Percentiles rank a stretch among this genome's conserved stretches.
Evolutionary conservation across 2,113 vertebrate species (phyloP).

Genomic region (Talpa occidentalis): DNA sequence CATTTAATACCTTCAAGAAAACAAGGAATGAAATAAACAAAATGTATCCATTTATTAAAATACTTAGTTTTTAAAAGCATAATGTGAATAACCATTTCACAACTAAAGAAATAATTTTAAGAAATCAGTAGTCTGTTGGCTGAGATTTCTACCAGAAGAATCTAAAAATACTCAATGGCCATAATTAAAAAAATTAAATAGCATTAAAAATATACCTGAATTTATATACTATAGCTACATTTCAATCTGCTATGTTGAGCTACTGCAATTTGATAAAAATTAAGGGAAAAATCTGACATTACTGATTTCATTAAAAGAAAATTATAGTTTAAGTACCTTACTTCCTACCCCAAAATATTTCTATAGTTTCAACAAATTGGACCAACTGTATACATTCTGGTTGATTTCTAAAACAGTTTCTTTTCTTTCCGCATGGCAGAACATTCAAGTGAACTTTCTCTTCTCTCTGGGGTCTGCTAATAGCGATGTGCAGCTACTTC

Average conservation of each 20-base stretch:
- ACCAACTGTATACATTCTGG: not conserved
- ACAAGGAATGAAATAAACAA: not conserved
- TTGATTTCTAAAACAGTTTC: not conserved
- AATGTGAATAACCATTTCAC: not conserved
- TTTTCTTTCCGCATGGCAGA: not conserved
- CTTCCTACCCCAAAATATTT: not conserved
- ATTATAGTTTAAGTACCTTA: not conserved
- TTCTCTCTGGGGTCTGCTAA: not conserved
- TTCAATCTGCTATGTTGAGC: conserved; percentile 31
- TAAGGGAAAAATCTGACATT: not conserved
- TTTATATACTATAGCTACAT: not conserved
- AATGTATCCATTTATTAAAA: conserved; percentile 35
- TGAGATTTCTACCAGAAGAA: not conserved
- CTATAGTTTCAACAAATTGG: not conserved
- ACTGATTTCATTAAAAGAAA: conserved; percentile 22
- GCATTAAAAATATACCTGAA: not conserved
- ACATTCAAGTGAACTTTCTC: not conserved
- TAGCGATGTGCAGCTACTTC: not conserved
- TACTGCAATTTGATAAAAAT: not conserved
- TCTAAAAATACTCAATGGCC: not conserved
- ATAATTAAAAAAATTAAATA: conserved; percentile 26
- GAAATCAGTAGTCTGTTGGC: not conserved
- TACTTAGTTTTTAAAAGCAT: not conserved
- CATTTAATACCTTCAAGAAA: conserved; percentile 43
- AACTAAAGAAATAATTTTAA: conserved; percentile 48